phyloP scores from a whole-genome alignment of 2,888 invertebrate species.

The Tetragnatha montana region DNA sequence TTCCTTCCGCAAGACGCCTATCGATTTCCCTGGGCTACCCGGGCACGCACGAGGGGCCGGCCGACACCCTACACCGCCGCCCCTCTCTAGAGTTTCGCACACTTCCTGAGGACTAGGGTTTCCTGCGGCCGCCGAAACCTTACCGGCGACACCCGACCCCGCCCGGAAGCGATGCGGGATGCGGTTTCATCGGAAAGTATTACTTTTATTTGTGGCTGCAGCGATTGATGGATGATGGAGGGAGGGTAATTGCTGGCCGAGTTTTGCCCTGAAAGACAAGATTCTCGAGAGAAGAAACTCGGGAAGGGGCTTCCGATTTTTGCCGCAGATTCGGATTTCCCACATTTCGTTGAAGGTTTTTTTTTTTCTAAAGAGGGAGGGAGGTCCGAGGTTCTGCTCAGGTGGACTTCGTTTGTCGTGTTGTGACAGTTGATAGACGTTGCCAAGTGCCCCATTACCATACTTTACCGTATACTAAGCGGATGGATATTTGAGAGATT shows the following conservation, averaged over 20 bases:
- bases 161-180: slow-evolving; percentile 54
- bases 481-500: too few species aligned
- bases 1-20: too few species aligned
- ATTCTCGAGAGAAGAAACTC: slow-evolving; percentile 26
- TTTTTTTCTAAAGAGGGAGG: not conserved
- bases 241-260: slow-evolving; percentile 29
- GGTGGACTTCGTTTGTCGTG: not conserved
- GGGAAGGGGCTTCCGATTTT: slow-evolving; percentile 20
- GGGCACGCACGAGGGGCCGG: slow-evolving; percentile 23
- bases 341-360: not conserved
- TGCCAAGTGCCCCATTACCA: too few species aligned
- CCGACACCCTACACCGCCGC: slow-evolving; percentile 49
- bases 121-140: slow-evolving; percentile 23
- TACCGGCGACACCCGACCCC: slow-evolving; percentile 56
- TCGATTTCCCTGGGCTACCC: not conserved
- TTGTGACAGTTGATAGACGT: not conserved
- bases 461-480: too few species aligned
- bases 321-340: slow-evolving; percentile 18
- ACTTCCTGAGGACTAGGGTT: slow-evolving; percentile 64
- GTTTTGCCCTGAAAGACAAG: slow-evolving; percentile 1
- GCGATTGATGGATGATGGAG: slow-evolving; percentile 44
- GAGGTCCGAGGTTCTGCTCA: not conserved
- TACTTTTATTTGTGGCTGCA: slow-evolving; percentile 2
- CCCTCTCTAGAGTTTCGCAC: slow-evolving; percentile 63
- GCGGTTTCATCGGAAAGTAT: not conserved